phyloP scores from a whole-genome alignment of 2,113 vertebrate genomes.

The Neogobius melanostomus region DNA sequence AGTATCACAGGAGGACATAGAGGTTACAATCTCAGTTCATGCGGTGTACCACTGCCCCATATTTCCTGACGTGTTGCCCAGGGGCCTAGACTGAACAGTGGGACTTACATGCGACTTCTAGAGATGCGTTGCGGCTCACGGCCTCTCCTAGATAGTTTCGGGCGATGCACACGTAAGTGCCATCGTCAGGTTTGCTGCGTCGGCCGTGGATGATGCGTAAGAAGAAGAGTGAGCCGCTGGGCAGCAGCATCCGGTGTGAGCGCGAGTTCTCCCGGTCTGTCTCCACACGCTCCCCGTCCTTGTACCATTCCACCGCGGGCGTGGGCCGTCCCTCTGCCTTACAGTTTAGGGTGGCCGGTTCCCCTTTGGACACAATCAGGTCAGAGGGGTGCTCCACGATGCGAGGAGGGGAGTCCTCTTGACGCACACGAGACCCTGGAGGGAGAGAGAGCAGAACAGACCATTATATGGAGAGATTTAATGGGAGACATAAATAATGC shows the following conservation, averaged over 20 bases:
- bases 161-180: constrained; percentile 91
- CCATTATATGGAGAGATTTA: constrained; percentile 2
- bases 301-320: constrained; percentile 96
- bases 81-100: constrained; percentile 11
- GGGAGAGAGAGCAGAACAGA: constrained; percentile 1
- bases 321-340: constrained; percentile 91
- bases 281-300: constrained; percentile 92
- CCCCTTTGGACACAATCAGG: constrained; percentile 96
- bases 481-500: constrained; percentile 20
- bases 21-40: constrained; percentile 26
- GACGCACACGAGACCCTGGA: constrained; percentile 92
- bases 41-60: background rate
- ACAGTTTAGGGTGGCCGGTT: constrained; percentile 95
- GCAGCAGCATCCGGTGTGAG: constrained; percentile 94
- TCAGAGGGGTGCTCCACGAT: constrained; percentile 96
- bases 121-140: constrained; percentile 90
- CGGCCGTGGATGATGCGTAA: constrained; percentile 92
- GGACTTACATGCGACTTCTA: constrained; percentile 95
- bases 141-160: constrained; percentile 95
- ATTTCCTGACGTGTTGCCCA: constrained; percentile 13
- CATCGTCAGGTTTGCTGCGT: constrained; percentile 91
- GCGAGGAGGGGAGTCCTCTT: constrained; percentile 93
- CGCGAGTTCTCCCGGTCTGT: constrained; percentile 91
- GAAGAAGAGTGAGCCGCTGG: constrained; percentile 95
- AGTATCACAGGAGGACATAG: constrained; percentile 42